These are phyloP conservation scores for Argyresthia goedartella DNA, from an alignment of 2,888 invertebrate genomes.

Conservation along the genomic window DNA sequence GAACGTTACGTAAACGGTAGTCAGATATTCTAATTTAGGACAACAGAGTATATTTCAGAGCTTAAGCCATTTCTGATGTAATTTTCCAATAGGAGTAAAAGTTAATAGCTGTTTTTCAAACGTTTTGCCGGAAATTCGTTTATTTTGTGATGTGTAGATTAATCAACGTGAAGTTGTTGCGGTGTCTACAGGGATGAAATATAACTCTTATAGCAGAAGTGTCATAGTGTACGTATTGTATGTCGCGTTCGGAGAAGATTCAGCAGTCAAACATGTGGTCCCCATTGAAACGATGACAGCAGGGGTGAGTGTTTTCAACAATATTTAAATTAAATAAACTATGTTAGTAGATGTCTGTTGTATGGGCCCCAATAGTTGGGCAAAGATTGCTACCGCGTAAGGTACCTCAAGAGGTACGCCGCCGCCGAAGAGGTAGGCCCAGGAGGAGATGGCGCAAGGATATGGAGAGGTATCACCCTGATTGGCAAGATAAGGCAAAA, in stretches of 20 bases:
- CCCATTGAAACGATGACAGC: constrained; percentile 55
- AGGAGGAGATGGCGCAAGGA: too few relatives aligned
- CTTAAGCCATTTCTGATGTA: too few relatives aligned
- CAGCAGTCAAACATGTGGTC: constrained; percentile 49
- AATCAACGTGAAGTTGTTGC: constrained; percentile 15
- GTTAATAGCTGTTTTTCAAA: background rate
- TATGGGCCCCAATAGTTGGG: too few relatives aligned
- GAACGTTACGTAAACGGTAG: constrained; percentile 48
- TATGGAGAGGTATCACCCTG: too few relatives aligned
- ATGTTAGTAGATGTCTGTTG: too few relatives aligned
- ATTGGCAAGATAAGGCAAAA: too few relatives aligned
- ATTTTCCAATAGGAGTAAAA: too few relatives aligned
- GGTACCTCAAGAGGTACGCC: too few relatives aligned
- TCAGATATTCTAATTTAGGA: constrained; percentile 39
- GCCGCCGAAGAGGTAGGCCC: too few relatives aligned
- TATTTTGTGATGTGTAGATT: constrained; percentile 4
- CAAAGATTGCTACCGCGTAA: too few relatives aligned
- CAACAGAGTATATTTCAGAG: background rate
- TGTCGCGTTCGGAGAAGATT: constrained; percentile 49
- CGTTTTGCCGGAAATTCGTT: background rate
- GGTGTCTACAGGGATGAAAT: constrained; percentile 28
- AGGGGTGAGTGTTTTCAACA: constrained; percentile 33
- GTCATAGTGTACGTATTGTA: constrained; percentile 22
- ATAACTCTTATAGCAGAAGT: constrained; percentile 37
- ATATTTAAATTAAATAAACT: background rate